Evolutionary conservation across 1,140 invertebrate species (phyloP).

Genomic region (Probaryconus sp.): DNA sequence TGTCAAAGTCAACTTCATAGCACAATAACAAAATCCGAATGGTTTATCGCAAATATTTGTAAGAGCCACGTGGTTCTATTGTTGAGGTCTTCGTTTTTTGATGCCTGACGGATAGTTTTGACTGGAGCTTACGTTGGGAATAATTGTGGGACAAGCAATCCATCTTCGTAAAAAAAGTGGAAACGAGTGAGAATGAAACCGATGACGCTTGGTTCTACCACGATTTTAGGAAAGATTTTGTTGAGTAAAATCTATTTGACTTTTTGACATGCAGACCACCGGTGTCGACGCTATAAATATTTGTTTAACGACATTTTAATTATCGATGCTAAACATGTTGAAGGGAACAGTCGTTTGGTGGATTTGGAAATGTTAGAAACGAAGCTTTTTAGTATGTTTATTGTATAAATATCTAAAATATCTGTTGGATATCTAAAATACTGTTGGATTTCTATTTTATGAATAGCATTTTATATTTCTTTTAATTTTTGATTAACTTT

Average conservation of each 20-base stretch:
- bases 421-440: too few species aligned
- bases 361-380: too few species aligned
- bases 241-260: constrained; percentile 32
- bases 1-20: constrained; percentile 44
- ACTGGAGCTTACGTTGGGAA: constrained; percentile 52
- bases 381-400: too few species aligned
- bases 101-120: constrained; percentile 54
- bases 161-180: constrained; percentile 25
- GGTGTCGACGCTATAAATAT: constrained; percentile 7
- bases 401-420: too few species aligned
- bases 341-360: too few species aligned
- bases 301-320: constrained; percentile 30
- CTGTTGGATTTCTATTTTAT: too few species aligned
- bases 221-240: too few species aligned
- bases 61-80: constrained; percentile 64
- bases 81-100: constrained; percentile 38
- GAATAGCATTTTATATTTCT: too few species aligned
- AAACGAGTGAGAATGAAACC: constrained; percentile 18
- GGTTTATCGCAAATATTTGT: constrained; percentile 67
- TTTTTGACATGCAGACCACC: constrained; percentile 39
- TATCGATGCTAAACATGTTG: background rate
- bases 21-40: constrained; percentile 52
- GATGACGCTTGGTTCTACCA: constrained; percentile 3
- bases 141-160: constrained; percentile 53
- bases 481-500: too few species aligned